phyloP scores from a whole-genome alignment of 2,797 vertebrate genomes.

The Sitta carolinensis region DNA sequence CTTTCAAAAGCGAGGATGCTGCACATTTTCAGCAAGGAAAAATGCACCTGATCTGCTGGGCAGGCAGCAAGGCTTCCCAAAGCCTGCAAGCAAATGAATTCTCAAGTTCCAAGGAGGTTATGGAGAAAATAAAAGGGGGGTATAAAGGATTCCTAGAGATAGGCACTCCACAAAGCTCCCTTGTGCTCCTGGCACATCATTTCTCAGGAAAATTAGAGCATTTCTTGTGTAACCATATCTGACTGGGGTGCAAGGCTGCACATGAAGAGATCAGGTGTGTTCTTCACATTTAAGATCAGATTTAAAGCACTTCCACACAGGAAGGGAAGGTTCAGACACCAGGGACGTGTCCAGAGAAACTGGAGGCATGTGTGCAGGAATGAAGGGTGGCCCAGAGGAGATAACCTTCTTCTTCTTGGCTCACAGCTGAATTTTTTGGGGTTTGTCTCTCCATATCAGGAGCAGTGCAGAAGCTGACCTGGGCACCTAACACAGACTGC shows the following conservation, averaged over 20 bases:
- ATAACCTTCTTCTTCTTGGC: neutral
- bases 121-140: neutral
- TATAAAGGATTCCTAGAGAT: neutral
- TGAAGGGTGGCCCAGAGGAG: neutral
- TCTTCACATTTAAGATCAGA: neutral
- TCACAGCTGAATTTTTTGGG: neutral
- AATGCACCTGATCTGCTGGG: neutral
- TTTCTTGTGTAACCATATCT: neutral
- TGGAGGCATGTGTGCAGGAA: neutral
- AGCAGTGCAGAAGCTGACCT: neutral
- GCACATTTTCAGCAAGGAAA: neutral
- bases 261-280: neutral
- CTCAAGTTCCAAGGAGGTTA: neutral
- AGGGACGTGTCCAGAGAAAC: fast-evolving
- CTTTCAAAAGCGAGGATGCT: neutral
- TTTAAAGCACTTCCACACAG: neutral
- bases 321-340: fast-evolving
- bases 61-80: neutral
- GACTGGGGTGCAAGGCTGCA: neutral
- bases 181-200: neutral
- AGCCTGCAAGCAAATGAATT: neutral
- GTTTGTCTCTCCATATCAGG: neutral
- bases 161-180: neutral
- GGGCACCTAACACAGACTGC: neutral
- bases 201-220: neutral